phyloP scores from a whole-genome alignment of 2,888 invertebrate species.

The Pogonocherus hispidulus region DNA sequence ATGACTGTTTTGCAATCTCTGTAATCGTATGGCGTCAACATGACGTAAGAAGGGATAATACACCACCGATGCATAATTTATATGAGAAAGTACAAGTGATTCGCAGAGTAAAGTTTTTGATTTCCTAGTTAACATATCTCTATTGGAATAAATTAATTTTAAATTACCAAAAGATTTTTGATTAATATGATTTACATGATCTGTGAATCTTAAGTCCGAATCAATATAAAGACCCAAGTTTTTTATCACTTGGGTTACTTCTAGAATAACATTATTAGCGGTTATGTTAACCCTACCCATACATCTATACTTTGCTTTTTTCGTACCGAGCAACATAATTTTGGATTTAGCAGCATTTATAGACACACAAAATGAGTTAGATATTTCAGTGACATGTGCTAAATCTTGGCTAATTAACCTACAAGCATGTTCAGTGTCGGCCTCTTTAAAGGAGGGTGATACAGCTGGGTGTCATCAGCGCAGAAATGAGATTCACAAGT shows the following conservation, averaged over 20 bases:
- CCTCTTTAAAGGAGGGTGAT: too few relatives aligned
- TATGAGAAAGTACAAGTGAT: constrained; percentile 1
- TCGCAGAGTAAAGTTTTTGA: constrained; percentile 8
- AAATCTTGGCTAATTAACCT: background rate
- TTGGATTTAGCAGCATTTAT: constrained; percentile 2
- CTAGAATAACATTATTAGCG: background rate
- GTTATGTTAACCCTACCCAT: background rate
- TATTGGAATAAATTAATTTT: constrained; percentile 14
- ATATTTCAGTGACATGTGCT: background rate
- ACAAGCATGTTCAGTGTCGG: too few relatives aligned
- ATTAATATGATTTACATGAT: background rate
- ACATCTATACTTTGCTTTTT: background rate
- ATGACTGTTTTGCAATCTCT: background rate
- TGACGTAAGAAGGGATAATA: constrained; percentile 4
- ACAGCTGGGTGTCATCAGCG: too few relatives aligned
- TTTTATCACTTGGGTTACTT: background rate
- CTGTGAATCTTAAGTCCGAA: background rate
- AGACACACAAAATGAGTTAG: background rate
- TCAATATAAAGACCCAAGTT: constrained; percentile 15
- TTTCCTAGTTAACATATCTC: background rate
- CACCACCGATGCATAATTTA: constrained; percentile 18
- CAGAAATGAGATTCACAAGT: too few relatives aligned
- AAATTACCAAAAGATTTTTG: constrained; percentile 3
- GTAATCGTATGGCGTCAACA: background rate
- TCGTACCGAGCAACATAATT: background rate